phyloP scores from a whole-genome alignment of 2,113 vertebrate genomes.

The Spilogale gracilis region DNA sequence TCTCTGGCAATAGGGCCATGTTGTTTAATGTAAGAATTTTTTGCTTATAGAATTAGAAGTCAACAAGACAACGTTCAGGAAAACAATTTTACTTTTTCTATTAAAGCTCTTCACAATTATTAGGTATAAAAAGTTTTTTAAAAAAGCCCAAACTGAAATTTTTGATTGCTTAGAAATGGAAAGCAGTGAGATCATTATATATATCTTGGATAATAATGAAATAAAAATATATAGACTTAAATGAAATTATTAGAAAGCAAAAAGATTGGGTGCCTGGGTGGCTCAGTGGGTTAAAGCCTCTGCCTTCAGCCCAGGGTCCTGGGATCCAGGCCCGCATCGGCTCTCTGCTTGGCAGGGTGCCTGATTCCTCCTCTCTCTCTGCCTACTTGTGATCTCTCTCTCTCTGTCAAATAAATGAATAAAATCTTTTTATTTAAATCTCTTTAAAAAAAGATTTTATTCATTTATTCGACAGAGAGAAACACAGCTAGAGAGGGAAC shows the following conservation, averaged over 20 bases:
- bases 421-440: too few relatives aligned
- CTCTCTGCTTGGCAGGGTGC: too few relatives aligned
- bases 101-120: neutral
- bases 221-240: neutral
- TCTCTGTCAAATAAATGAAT: too few relatives aligned
- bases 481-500: too few relatives aligned
- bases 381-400: too few relatives aligned
- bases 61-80: neutral
- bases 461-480: too few relatives aligned
- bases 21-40: neutral
- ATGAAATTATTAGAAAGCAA: neutral
- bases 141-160: neutral
- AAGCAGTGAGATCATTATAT: neutral
- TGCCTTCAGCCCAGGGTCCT: too few relatives aligned
- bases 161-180: neutral
- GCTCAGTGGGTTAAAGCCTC: too few relatives aligned
- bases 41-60: neutral
- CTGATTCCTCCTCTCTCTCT: too few relatives aligned
- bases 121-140: neutral
- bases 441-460: too few relatives aligned
- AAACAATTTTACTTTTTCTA: neutral
- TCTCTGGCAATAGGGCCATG: neutral
- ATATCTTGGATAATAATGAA: neutral
- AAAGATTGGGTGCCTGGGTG: neutral
- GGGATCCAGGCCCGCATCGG: too few relatives aligned